These are phyloP conservation scores for Callospermophilus lateralis DNA, from an alignment of 2,113 vertebrate genomes.

Conservation along the genomic window DNA sequence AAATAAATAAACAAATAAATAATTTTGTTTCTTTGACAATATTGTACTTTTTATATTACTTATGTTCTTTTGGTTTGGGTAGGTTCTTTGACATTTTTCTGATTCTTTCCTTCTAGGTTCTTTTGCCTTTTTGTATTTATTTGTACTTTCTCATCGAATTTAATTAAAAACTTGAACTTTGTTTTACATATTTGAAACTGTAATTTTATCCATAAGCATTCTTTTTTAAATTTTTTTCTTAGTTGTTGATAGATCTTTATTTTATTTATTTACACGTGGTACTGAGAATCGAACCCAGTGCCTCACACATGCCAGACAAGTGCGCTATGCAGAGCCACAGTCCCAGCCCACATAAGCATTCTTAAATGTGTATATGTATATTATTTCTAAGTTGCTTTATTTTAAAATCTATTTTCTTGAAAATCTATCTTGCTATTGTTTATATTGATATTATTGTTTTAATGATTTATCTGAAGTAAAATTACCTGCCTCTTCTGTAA, in stretches of 20 bases:
- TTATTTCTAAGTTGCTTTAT: conserved; percentile 47
- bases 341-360: not conserved
- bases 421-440: not conserved
- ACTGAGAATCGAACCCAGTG: too few species aligned
- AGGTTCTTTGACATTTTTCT: not conserved
- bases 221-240: not conserved
- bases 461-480: not conserved
- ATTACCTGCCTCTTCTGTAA: not conserved
- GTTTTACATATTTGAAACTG: conserved; percentile 7
- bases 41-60: not conserved
- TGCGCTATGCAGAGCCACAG: too few species aligned
- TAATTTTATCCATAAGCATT: conserved; percentile 36
- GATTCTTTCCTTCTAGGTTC: not conserved
- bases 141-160: conserved; percentile 35
- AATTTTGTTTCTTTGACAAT: conserved; percentile 55
- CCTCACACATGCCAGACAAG: too few species aligned
- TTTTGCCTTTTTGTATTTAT: conserved; percentile 8
- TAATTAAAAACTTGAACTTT: not conserved
- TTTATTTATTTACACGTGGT: too few species aligned
- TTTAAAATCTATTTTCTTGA: not conserved
- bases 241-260: too few species aligned
- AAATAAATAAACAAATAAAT: too few species aligned
- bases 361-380: not conserved
- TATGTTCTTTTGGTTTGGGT: not conserved
- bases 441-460: conserved; percentile 16